These are phyloP conservation scores for Lepisosteus osseus DNA, from an alignment of 2,113 vertebrate genomes.

Conservation along the genomic window DNA sequence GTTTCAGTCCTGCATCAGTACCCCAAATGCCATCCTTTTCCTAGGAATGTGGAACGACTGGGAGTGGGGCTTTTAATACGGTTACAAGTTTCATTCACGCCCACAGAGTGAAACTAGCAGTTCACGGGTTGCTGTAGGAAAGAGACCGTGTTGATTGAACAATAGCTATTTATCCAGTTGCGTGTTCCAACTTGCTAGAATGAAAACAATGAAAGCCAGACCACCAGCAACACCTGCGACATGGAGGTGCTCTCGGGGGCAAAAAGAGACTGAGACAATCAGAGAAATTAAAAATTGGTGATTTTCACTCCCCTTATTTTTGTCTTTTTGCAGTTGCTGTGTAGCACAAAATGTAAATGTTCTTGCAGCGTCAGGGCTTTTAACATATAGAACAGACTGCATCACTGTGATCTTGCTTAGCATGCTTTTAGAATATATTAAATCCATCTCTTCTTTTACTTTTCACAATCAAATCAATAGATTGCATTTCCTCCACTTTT, in stretches of 20 bases:
- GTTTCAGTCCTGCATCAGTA: background rate
- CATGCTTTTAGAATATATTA: too few species aligned
- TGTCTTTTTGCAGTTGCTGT: too few species aligned
- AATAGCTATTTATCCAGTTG: constrained; percentile 33
- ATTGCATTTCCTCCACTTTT: too few species aligned
- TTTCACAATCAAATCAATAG: too few species aligned
- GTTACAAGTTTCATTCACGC: constrained; percentile 37
- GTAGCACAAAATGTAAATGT: too few species aligned
- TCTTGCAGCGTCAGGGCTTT: too few species aligned
- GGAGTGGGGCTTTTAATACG: background rate
- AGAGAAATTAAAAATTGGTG: background rate
- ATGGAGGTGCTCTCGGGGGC: background rate
- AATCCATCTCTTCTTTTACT: too few species aligned
- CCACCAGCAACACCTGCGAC: constrained; percentile 18
- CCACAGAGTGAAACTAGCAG: constrained; percentile 44
- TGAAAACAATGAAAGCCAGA: background rate
- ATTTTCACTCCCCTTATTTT: too few species aligned
- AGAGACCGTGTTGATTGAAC: constrained; percentile 14
- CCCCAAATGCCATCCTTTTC: background rate
- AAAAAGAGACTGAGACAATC: background rate
- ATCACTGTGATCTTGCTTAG: too few species aligned
- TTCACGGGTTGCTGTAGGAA: constrained; percentile 18
- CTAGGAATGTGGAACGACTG: background rate
- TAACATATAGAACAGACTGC: background rate
- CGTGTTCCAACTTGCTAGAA: constrained; percentile 34